A percentile compares a stretch with the other conserved stretches of the same genome.
These are phyloP conservation scores for Anthopleura sola DNA, from an alignment of 64 coral and sea anemone genomes.

Conservation along the genomic window DNA sequence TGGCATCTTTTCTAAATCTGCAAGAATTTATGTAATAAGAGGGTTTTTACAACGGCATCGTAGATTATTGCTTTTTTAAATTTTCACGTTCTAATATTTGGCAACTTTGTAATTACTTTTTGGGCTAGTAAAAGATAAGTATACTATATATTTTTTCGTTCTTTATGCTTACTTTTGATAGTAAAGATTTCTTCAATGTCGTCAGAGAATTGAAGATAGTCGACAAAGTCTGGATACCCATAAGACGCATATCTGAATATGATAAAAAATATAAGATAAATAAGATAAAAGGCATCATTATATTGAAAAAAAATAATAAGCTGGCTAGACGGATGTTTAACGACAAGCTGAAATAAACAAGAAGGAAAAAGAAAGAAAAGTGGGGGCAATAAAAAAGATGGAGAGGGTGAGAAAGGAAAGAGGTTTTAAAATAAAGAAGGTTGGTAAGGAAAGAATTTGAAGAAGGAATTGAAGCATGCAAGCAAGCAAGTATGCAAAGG, in stretches of 20 bases:
- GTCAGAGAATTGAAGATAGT: slow-evolving; percentile 64
- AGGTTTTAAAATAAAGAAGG: too few species aligned
- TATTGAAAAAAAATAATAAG: too few species aligned
- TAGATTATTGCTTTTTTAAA: not conserved
- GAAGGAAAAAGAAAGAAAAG: too few species aligned
- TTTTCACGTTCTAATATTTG: not conserved
- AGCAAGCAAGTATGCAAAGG: too few species aligned
- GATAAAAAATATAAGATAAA: not conserved
- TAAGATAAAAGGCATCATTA: not conserved
- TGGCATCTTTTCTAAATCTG: slow-evolving; percentile 92
- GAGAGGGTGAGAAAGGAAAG: too few species aligned
- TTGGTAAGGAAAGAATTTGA: too few species aligned
- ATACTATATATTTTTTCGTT: not conserved
- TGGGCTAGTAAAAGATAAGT: too few species aligned
- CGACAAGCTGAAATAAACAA: not conserved
- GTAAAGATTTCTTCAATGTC: slow-evolving; percentile 92
- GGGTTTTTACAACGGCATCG: not conserved
- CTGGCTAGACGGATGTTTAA: not conserved
- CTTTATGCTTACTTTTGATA: slow-evolving; percentile 58
- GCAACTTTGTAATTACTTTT: too few species aligned
- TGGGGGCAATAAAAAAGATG: too few species aligned
- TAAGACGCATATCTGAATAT: slow-evolving; percentile 66
- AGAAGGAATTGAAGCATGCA: too few species aligned
- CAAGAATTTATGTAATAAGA: not conserved
- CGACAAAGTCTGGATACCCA: slow-evolving; percentile 77